These are phyloP conservation scores for Rhyacophila brunnea DNA, from an alignment of 1,140 invertebrate species.

Conservation along the genomic window DNA sequence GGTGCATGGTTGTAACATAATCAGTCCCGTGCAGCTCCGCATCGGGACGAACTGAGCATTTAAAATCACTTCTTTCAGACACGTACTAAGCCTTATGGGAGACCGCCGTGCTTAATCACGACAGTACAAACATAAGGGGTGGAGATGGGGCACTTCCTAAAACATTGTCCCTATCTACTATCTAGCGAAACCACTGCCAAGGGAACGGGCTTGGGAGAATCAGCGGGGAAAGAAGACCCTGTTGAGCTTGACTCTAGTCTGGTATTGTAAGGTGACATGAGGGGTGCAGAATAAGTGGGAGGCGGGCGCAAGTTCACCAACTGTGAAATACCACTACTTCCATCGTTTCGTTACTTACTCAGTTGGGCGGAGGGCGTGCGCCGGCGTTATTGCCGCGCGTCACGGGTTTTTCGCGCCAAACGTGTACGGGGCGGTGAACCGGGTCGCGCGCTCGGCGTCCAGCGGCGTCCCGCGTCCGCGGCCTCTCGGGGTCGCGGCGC, in stretches of 20 bases:
- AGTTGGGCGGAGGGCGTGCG: not conserved
- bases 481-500: too few relatives aligned
- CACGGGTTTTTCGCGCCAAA: not conserved
- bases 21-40: too few relatives aligned
- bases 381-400: not conserved
- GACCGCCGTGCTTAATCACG: too few relatives aligned
- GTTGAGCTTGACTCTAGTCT: conserved; percentile 85
- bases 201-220: not conserved
- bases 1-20: too few relatives aligned
- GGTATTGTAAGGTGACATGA: conserved; percentile 68
- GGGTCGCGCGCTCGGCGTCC: not conserved
- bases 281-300: conserved; percentile 77
- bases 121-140: too few relatives aligned
- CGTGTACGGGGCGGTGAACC: not conserved
- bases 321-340: conserved; percentile 29
- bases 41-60: too few relatives aligned
- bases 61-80: too few relatives aligned
- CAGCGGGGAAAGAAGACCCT: conserved; percentile 78
- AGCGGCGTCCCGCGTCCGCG: not conserved
- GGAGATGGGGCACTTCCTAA: too few relatives aligned
- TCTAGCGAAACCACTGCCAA: not conserved
- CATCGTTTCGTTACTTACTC: not conserved
- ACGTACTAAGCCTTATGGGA: too few relatives aligned
- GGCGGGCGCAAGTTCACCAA: conserved; percentile 54
- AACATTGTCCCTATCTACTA: too few relatives aligned